Percentiles rank a stretch among this genome's conserved stretches.
Evolutionary conservation across 2,888 invertebrate genomes (phyloP).

Genomic region (Eilema sororculum): DNA sequence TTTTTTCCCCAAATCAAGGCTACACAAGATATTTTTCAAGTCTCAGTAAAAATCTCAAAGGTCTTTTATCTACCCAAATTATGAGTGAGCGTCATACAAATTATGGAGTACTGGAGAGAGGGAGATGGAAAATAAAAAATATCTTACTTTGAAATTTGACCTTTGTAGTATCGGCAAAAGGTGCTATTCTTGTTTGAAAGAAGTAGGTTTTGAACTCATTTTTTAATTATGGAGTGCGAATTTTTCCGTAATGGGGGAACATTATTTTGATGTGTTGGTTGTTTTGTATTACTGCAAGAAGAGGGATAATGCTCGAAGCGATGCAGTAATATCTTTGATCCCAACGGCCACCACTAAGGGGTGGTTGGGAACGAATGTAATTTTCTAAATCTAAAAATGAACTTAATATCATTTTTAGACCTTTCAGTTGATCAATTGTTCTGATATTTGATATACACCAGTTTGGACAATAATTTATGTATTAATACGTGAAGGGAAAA

Average conservation of each 20-base stretch:
- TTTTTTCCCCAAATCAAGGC: slow-evolving; percentile 40
- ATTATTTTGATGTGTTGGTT: slow-evolving; percentile 6
- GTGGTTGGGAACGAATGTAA: too few relatives aligned
- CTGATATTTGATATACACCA: too few relatives aligned
- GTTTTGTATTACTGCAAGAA: not conserved
- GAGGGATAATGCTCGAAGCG: too few relatives aligned
- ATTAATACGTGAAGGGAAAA: too few relatives aligned
- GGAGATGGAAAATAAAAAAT: slow-evolving; percentile 15
- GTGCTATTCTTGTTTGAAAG: not conserved
- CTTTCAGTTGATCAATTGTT: too few relatives aligned
- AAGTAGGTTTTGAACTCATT: not conserved
- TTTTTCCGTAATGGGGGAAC: not conserved
- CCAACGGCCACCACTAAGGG: too few relatives aligned
- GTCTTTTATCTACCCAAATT: slow-evolving; percentile 48
- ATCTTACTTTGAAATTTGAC: slow-evolving; percentile 22
- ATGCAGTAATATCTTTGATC: not conserved
- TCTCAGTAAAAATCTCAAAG: slow-evolving; percentile 29
- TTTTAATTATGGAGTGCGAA: not conserved
- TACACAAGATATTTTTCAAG: slow-evolving; percentile 39
- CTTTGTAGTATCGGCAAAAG: slow-evolving; percentile 4
- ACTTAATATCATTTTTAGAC: too few relatives aligned
- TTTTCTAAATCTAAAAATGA: too few relatives aligned
- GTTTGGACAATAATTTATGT: too few relatives aligned
- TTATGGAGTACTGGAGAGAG: slow-evolving; percentile 35
- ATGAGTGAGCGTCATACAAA: slow-evolving; percentile 42